phyloP scores from a whole-genome alignment of 2,797 vertebrate species.

The Hypotaenidia okinawae region DNA sequence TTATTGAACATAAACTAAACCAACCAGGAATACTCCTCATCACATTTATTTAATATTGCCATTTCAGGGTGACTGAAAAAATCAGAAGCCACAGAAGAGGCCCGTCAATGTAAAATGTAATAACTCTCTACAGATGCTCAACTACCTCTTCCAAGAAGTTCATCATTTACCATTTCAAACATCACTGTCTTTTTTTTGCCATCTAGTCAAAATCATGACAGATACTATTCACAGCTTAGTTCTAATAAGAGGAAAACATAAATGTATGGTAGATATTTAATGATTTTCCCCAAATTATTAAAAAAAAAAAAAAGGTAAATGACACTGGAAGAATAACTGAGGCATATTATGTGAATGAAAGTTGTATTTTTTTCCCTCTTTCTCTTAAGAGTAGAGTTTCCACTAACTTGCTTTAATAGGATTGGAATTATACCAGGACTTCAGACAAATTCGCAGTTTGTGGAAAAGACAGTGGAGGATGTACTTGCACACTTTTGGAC shows the following conservation, averaged over 20 bases:
- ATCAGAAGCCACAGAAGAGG: neutral
- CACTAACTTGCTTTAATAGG: neutral
- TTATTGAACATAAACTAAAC: constrained; percentile 44
- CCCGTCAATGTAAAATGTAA: constrained; percentile 15
- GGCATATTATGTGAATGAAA: neutral
- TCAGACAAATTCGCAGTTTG: neutral
- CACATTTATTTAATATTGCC: constrained; percentile 41
- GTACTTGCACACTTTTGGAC: neutral
- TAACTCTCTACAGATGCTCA: constrained; percentile 15
- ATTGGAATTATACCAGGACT: neutral
- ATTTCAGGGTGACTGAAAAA: constrained; percentile 40
- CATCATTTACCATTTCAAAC: neutral
- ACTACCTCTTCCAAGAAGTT: neutral
- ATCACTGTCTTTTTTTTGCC: neutral
- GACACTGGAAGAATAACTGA: neutral
- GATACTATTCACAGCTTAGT: neutral
- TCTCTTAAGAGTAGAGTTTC: neutral
- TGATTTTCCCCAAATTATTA: neutral
- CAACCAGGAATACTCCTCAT: constrained; percentile 51
- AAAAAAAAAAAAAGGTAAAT: neutral
- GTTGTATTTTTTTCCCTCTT: neutral
- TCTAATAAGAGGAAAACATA: neutral
- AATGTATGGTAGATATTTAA: neutral
- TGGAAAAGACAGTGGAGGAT: neutral
- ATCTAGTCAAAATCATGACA: neutral